Evolutionary conservation across 2,888 invertebrate genomes (phyloP), one percentile per base, ranked within the genome.

Genomic region (Acrobasis suavella): DNA sequence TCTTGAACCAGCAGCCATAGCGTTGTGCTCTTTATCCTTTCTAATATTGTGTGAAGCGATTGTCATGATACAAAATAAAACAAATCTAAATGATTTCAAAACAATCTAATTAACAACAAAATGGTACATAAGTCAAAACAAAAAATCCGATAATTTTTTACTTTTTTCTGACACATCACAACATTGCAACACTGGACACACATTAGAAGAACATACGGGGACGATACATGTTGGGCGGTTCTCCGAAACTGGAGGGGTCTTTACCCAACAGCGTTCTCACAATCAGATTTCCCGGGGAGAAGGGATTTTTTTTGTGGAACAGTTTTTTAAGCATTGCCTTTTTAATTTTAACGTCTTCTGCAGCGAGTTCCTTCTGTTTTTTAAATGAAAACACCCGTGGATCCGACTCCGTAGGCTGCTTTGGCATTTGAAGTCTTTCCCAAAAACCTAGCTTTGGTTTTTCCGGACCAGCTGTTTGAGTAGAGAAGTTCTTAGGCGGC

Each of bases 241-340:
- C 77, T 10, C 84, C 87, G 64, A 68, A 87, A 69, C 83, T 86
- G 8, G 87, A 78, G 66, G 77, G 82, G 65, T 90, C 88, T 69
- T 80, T 89, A 2, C 88, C 89, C 54, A 91, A 71, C 51, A 91
- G 66, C 7, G 91, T 87, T 65, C 73, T 82, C 22, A 91, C 67
- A 16, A 91, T 79, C 39, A 88, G 70, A 64, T 91, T 91, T 46
- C 81, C 75, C 0, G 88, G 83, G 9, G 90, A 89, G 62, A 91
- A 90, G 1, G 91, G 91, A 72, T 91, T 91, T 50, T 77, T 81
- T 70, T 89, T 91, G 58, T 84, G 65, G 67, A 91, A 88, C 63
- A 91, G 61, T 65, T 88, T 91, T 60, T 85, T 86, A 0, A 91
- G 50, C 82, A 91, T 78, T 2, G 78, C 84, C 60, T 88, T 84